Base-by-base conservation (phyloP, 2,797 vertebrate species). In the Hipposideros larvatus region DNA sequence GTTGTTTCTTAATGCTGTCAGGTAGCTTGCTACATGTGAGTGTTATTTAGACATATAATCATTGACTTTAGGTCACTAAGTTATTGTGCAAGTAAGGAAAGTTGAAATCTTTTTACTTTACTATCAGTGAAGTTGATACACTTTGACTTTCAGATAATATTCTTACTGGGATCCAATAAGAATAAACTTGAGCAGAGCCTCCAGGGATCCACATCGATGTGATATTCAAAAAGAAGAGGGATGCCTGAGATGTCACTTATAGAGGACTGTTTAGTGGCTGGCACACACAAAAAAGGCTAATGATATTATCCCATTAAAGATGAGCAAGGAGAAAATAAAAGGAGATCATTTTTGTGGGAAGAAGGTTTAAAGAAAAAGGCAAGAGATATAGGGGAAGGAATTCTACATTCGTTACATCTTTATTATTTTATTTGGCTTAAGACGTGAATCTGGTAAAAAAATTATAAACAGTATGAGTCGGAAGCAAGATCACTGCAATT, bases 1-100 rank as follows among this genome's bases (percentile, higher is more conserved):
- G 21, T 75, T 95, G 43, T 92, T 93, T 63, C 66, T 91, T 96
- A 94, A 24, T 92, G 18, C 46, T 96, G 90, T 88, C 77, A 96
- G 75, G 53, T 53, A 83, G 16, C 46, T 92, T 88, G 41, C 46
- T 94, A 66, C 66, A 83, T 79, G 63, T 88, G 90, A 86, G 87
- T 80, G 46, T 31, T 88, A 77, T 92, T 95, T 95, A 96, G 80
- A 88, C 65, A 89, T 48, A 83, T 57, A 91, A 86, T 94, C 92
- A 96, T 71, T 96, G 87, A 92, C 8, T 5, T 88, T 96, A 88
- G 4, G 14, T 51, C 68, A 94, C 31, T 11, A 92, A 91, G 74
- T 74, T 74, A 74, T 83, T 82, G 61, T 75, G 10, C 55, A 94
- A 91, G 70, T 89, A 87, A 4, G 31, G 21, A 73, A 89, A 97